Evolutionary conservation across 92 coral and sea anemone species (phyloP).

Genomic region (Montipora capitata): DNA sequence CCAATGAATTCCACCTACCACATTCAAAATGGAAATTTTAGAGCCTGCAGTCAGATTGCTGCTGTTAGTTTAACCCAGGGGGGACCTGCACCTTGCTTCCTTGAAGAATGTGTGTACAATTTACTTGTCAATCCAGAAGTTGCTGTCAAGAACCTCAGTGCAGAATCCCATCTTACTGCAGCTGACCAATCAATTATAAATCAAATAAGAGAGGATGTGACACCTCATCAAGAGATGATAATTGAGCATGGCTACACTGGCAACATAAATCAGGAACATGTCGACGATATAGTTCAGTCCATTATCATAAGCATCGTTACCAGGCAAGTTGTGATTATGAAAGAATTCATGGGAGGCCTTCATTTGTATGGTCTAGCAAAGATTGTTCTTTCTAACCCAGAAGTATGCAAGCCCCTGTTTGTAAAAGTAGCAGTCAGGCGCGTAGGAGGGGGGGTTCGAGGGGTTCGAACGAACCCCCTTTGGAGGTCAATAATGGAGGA

Average conservation of each 20-base stretch:
- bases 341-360: conserved; percentile 58
- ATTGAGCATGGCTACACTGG: conserved; percentile 79
- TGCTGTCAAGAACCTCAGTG: conserved; percentile 35
- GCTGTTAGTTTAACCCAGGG: conserved; percentile 44
- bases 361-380: conserved; percentile 56
- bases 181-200: conserved; percentile 42
- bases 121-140: conserved; percentile 52
- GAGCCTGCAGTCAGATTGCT: conserved; percentile 10
- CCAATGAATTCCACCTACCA: conserved; percentile 64
- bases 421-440: neutral
- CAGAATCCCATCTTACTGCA: conserved; percentile 56
- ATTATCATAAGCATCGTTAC: conserved; percentile 61
- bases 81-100: conserved; percentile 65
- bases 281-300: conserved; percentile 54
- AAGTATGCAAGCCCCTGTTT: conserved; percentile 54
- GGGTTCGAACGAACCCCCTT: too few species aligned
- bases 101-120: conserved; percentile 45
- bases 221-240: conserved; percentile 31
- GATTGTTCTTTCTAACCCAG: conserved; percentile 44
- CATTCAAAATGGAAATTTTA: conserved; percentile 59
- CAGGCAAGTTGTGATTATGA: conserved; percentile 41
- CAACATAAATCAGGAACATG: conserved; percentile 44
- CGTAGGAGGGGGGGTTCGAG: too few species aligned
- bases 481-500: too few species aligned
- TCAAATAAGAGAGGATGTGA: conserved; percentile 45